Evolutionary conservation across 2,797 vertebrate species (phyloP), one percentile per base, ranked within the genome.

Genomic region (Hafferia zeledoni): DNA sequence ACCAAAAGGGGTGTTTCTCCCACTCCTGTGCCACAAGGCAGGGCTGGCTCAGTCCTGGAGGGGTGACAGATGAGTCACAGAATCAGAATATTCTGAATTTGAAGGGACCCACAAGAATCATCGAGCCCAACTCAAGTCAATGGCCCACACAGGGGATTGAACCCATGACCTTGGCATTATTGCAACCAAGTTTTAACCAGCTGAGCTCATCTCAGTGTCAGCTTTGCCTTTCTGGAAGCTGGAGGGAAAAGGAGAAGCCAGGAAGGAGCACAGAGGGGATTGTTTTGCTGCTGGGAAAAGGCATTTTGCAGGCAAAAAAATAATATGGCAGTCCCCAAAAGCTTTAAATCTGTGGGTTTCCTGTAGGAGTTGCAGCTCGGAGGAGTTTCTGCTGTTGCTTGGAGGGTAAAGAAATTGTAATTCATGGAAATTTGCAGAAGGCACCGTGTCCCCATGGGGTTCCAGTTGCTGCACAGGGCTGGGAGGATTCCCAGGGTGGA

Each of bases 371-470:
- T 80, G n/a, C 20, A 39, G 43, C 75, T 91, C 44, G 0, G 1
- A 61, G 68, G 61, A 76, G 33, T 24, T 89, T 41, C 47, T 92
- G 63, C 67, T 44, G 67, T 80, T 43, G 31, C 37, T 43, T 46
- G 16, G 47, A 64, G 43, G 44, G 28, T 6, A 31, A 57, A 49
- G 75, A 13, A 46, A 63, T 11, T 0, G 3, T 10, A 2, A 11
- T 0, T 0, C 3, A 0, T 2, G 49, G 64, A 68, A 46, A 22
- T 63, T 37, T 52, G 57, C 49, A 39, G 46, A 53, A 60, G 52
- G 18, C 2, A 5, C 6, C 1, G 4, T 39, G n/a, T 77, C 35
- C 46, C 28, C 6, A 0, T 0, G 0, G 5, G 43, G 46, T 27
- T 78, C n/a, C 61, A 35, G 1, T 5, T 46, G 1, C 33, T 39